Conservation (phyloP, 2,888 invertebrate genomes). For the Glaucopsyche alexis region DNA sequence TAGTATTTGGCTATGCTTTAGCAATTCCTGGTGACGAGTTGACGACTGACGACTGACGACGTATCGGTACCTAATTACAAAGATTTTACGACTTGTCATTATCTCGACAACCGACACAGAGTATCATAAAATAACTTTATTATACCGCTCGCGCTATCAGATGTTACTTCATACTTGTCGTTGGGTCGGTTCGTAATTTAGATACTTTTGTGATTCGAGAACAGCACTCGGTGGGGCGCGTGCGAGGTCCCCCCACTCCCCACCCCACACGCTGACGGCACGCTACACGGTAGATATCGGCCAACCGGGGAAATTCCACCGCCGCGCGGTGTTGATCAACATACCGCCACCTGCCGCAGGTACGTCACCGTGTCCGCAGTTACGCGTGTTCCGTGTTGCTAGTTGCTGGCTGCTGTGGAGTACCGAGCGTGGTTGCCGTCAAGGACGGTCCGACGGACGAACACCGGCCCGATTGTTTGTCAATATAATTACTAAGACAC, state of each 20-base stretch:
- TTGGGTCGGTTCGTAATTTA: background rate
- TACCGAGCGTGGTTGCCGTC: too few species aligned
- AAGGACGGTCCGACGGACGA: too few species aligned
- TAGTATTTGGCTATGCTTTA: too few species aligned
- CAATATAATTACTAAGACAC: too few species aligned
- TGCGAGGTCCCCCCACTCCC: background rate
- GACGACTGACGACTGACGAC: background rate
- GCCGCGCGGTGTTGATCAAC: background rate
- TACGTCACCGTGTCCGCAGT: background rate
- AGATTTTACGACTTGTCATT: background rate
- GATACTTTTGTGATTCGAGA: background rate
- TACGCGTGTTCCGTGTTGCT: background rate
- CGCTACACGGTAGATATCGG: background rate
- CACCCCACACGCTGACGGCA: too few species aligned
- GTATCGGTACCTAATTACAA: background rate
- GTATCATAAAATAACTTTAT: background rate
- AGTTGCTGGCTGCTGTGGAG: background rate
- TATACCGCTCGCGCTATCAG: background rate
- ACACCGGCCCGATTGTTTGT: too few species aligned
- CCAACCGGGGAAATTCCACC: background rate
- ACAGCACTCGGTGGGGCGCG: background rate
- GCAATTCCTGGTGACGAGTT: background rate
- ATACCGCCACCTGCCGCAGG: background rate
- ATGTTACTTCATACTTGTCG: slow-evolving; percentile 3
- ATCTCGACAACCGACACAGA: background rate